Evolutionary conservation across 2,888 invertebrate genomes (phyloP).

Genomic region (Gymnocheta viridis): DNA sequence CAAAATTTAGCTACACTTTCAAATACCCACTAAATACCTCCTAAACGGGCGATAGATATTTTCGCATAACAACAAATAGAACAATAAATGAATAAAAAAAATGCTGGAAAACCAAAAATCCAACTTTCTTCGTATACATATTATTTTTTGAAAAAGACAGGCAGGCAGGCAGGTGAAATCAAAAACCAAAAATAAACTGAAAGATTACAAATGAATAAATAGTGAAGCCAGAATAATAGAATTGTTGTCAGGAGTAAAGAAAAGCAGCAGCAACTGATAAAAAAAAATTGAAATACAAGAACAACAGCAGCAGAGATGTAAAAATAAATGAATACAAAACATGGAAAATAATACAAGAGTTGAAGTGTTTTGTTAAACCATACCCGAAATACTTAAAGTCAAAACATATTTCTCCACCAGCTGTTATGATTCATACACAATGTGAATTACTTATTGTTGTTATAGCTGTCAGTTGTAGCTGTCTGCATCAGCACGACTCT

Average conservation of each 20-base stretch:
- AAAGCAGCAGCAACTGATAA: neutral
- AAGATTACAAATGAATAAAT: slow-evolving; percentile 48
- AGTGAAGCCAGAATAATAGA: slow-evolving; percentile 30
- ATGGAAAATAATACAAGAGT: neutral
- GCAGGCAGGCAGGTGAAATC: neutral
- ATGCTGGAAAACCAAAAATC: neutral
- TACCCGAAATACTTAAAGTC: slow-evolving; percentile 16
- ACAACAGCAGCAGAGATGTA: neutral
- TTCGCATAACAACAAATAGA: neutral
- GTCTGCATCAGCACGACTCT: neutral
- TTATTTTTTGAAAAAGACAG: no score
- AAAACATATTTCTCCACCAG: slow-evolving; percentile 29
- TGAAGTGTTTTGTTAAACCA: neutral
- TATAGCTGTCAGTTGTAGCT: slow-evolving; percentile 13
- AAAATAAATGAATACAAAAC: neutral
- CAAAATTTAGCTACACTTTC: neutral
- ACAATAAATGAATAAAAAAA: neutral
- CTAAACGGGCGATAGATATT: neutral
- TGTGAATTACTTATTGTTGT: slow-evolving; percentile 26
- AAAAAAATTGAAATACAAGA: slow-evolving; percentile 19
- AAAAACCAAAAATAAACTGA: neutral
- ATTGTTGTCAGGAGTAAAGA: neutral
- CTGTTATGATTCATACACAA: slow-evolving; percentile 25
- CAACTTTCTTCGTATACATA: neutral
- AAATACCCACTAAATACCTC: neutral